These are phyloP conservation scores for Phrynocephalus guinanensis DNA, from an alignment of 2,797 vertebrate genomes.

Conservation along the genomic window DNA sequence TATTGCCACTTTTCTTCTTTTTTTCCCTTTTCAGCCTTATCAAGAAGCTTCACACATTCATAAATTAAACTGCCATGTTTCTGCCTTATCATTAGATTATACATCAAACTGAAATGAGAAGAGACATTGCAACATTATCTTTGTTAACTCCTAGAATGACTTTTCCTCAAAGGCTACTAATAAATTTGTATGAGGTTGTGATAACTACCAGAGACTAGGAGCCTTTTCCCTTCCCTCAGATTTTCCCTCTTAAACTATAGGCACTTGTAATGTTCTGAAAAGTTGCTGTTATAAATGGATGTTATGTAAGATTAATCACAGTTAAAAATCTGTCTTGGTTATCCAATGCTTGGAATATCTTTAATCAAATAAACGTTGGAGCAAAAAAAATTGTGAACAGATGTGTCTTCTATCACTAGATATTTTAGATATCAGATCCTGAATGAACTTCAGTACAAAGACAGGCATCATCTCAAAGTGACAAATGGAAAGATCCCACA, in stretches of 20 bases:
- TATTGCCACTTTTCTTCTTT: background rate
- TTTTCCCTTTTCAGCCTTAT: background rate
- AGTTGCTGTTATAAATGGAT: background rate
- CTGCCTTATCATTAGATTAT: constrained; percentile 46
- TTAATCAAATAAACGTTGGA: background rate
- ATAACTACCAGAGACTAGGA: constrained; percentile 21
- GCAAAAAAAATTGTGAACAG: no score
- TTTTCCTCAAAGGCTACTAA: constrained; percentile 45
- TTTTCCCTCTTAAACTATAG: background rate
- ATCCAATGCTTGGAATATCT: background rate
- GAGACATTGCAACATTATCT: constrained; percentile 40
- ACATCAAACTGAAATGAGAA: constrained; percentile 53
- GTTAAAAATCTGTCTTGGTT: background rate
- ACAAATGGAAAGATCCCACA: background rate
- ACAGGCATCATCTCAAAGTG: no score
- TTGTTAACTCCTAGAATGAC: constrained; percentile 52
- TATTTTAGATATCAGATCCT: background rate
- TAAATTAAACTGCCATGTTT: constrained; percentile 43
- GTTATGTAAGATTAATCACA: background rate
- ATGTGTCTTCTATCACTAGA: no score
- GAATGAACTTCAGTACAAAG: background rate
- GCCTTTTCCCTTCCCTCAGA: background rate
- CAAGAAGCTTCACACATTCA: constrained; percentile 25
- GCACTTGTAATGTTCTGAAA: background rate
- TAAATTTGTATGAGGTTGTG: constrained; percentile 18